Conservation (phyloP, 2,797 vertebrate species). For the Propithecus deckenii region DNA sequence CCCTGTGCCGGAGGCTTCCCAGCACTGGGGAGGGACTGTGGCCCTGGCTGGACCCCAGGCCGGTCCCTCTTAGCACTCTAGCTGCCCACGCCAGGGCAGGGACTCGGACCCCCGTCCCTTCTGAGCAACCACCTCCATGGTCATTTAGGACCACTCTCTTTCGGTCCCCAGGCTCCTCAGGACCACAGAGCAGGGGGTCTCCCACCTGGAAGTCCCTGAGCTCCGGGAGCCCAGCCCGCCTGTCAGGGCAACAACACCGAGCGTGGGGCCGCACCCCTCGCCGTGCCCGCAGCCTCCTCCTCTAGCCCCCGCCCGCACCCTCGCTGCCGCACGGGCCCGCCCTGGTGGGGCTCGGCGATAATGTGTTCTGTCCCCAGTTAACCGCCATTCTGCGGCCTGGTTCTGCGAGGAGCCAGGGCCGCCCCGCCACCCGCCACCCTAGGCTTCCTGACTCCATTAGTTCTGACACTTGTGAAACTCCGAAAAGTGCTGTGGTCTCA, state of each 20-base stretch:
- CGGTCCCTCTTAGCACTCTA: not conserved
- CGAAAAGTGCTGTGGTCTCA: constrained; percentile 83
- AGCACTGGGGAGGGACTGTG: not conserved
- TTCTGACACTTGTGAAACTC: constrained; percentile 78
- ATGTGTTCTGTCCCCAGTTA: constrained; percentile 72
- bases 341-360: constrained; percentile 66
- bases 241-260: not conserved
- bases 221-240: not conserved
- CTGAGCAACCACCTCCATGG: not conserved
- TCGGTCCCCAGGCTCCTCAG: not conserved
- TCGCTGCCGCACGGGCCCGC: not conserved
- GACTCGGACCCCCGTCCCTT: not conserved
- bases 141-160: not conserved
- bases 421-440: not conserved
- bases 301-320: not conserved
- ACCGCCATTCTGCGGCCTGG: constrained; percentile 55
- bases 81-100: constrained; percentile 9
- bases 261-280: not conserved
- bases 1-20: not conserved
- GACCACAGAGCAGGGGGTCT: not conserved
- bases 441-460: constrained; percentile 74
- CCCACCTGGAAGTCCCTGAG: not conserved
- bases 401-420: not conserved
- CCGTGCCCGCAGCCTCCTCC: not conserved
- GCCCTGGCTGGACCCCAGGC: not conserved